Base-by-base conservation (phyloP, 1,140 invertebrate genomes). In the Chelonus insularis region DNA sequence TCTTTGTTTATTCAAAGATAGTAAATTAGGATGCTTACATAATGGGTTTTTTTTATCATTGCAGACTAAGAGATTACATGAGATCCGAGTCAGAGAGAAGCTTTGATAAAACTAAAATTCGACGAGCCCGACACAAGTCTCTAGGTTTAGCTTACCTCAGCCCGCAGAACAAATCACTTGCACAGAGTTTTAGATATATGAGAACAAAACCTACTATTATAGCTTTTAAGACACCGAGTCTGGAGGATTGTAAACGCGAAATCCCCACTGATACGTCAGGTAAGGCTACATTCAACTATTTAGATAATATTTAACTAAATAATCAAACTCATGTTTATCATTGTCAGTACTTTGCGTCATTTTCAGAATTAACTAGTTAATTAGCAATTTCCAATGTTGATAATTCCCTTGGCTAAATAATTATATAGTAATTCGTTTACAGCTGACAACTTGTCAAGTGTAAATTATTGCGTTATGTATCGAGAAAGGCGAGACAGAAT, bases 161-260 rank as follows among this genome's bases (percentile, higher is more conserved):
- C 70, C 89, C 90, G 7, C 89, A 91, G 70, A 91, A 91, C 69
- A 88, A 88, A 69, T 87, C 87, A 11, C 75, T 92, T 50, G 91
- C 90, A 1, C 90, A 92, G 69, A 91, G 89, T 72, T 92, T 92
- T 74, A 84, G 91, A 16, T 94, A 94, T 70, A 93, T 94, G 91
- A 79, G 92, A 34, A 90, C 87, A 48, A 94, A 94, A 71, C 92
- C 92, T 1, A 91, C 91, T 0, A 91, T 94, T 43, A 92, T 94
- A 36, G 90, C 91, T 1, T 91, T 93, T 66, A 90, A 91, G 76
- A 87, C 89, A 1, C 91, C 91, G 2, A 90, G 87, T 77, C 66
- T 90, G 39, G 90, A 91, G 68, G 86, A 86, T 63, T 86, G 83
- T 47, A 86, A 91, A 64, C 75, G 85, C 32, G 76, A 84, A 16